A percentile compares a stretch with the other conserved stretches of the same genome.
phyloP scores from a whole-genome alignment of 1,140 invertebrate species.

The Littorina saxatilis region DNA sequence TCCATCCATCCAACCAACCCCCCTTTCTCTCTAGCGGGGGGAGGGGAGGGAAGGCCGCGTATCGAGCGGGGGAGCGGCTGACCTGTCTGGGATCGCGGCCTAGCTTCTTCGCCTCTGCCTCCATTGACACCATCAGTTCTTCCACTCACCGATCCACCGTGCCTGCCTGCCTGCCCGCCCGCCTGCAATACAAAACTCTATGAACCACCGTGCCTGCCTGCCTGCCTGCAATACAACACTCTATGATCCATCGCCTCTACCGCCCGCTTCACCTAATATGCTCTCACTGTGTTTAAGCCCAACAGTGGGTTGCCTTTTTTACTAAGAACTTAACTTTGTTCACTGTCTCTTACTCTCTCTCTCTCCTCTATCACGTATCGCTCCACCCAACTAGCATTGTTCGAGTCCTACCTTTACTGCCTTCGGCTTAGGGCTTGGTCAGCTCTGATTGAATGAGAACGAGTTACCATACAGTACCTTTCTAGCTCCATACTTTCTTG shows the following conservation, averaged over 20 bases:
- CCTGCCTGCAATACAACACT: neutral
- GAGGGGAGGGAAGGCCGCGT: neutral
- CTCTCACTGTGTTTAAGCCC: too few relatives aligned
- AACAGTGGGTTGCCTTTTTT: too few relatives aligned
- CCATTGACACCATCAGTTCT: conserved; percentile 1
- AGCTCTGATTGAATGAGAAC: neutral
- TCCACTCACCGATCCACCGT: neutral
- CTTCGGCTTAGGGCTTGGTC: neutral
- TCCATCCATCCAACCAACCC: neutral
- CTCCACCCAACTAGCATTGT: neutral
- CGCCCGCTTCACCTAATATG: neutral
- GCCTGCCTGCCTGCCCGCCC: neutral
- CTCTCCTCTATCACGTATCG: neutral
- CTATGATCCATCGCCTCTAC: neutral
- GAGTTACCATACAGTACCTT: too few relatives aligned
- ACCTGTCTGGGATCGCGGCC: too few relatives aligned
- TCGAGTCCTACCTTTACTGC: neutral
- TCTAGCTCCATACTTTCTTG: too few relatives aligned
- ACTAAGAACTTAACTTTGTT: neutral
- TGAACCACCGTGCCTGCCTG: conserved; percentile 11
- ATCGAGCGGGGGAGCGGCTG: too few relatives aligned
- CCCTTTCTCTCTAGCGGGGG: neutral
- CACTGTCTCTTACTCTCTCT: neutral
- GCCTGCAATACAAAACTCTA: too few relatives aligned
- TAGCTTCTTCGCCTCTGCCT: neutral